Conservation (phyloP, 2,888 invertebrate genomes). For the Pristionchus fissidentatus region DNA sequence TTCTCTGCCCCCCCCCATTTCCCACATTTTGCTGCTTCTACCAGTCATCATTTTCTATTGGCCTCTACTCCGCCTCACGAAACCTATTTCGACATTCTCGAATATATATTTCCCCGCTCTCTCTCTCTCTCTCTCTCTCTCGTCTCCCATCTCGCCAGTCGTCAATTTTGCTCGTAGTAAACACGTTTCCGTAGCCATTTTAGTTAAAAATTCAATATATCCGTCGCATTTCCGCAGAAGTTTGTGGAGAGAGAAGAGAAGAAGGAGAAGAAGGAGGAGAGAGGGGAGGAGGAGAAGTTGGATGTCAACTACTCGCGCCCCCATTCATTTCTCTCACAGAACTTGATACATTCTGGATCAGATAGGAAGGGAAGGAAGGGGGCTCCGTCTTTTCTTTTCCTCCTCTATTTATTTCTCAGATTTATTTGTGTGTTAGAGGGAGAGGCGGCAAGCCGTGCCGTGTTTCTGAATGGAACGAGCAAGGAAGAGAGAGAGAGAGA, state of each 20-base stretch:
- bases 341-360: background rate
- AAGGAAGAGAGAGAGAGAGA: too few relatives aligned
- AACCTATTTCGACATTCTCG: constrained; percentile 32
- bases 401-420: constrained; percentile 40
- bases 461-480: constrained; percentile 40
- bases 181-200: constrained; percentile 38
- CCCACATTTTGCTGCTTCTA: background rate
- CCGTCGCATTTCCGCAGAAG: background rate
- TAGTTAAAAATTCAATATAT: constrained; percentile 38
- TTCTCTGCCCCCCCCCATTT: background rate
- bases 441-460: constrained; percentile 39
- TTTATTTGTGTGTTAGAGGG: constrained; percentile 40
- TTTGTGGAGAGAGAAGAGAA: background rate
- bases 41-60: background rate
- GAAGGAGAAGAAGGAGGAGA: background rate
- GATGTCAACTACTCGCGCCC: too few relatives aligned
- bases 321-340: background rate
- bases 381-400: background rate
- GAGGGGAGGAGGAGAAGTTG: background rate
- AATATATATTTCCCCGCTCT: background rate
- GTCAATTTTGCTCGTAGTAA: constrained; percentile 41
- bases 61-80: background rate
- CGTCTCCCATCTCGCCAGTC: constrained; percentile 11
- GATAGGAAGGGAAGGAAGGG: too few relatives aligned
- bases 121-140: constrained; percentile 4